phyloP scores from a whole-genome alignment of 2,888 invertebrate species.

The Morpho achilles region DNA sequence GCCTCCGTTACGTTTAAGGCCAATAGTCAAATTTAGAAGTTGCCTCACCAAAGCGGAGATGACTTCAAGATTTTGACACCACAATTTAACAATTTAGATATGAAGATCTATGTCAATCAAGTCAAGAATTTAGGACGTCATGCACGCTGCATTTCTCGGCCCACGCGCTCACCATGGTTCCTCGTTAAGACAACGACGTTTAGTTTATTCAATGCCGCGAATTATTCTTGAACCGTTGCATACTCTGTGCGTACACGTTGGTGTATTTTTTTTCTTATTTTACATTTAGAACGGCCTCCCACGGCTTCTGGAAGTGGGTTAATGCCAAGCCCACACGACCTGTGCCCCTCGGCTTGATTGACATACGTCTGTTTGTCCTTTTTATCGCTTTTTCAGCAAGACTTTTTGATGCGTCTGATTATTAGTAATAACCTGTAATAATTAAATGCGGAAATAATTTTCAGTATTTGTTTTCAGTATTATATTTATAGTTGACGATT shows the following conservation, averaged over 20 bases:
- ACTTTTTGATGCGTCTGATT: slow-evolving; percentile 1
- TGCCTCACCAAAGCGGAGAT: background rate
- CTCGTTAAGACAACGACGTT: slow-evolving; percentile 19
- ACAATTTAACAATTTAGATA: slow-evolving; percentile 11
- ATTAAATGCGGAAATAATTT: no score
- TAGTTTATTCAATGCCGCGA: slow-evolving; percentile 25
- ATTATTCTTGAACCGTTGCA: slow-evolving; percentile 55
- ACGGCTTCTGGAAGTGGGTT: slow-evolving; percentile 68
- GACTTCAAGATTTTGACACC: slow-evolving; percentile 4
- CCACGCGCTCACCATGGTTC: slow-evolving; percentile 15
- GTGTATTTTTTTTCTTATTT: slow-evolving; percentile 53
- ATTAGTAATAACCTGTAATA: background rate
- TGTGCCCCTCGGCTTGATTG: slow-evolving; percentile 50
- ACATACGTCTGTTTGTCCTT: slow-evolving; percentile 41
- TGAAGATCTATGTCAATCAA: slow-evolving; percentile 11
- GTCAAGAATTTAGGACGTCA: slow-evolving; percentile 24
- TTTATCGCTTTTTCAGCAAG: slow-evolving; percentile 13
- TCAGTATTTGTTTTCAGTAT: no score
- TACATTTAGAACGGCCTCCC: slow-evolving; percentile 72
- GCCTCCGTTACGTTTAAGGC: background rate
- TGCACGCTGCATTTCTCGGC: slow-evolving; percentile 15
- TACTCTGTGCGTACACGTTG: slow-evolving; percentile 45
- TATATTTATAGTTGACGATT: no score
- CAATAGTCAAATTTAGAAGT: slow-evolving; percentile 4
- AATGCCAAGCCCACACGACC: slow-evolving; percentile 73